Evolutionary conservation across 1,140 invertebrate genomes (phyloP), one percentile per base, ranked within the genome.

Genomic region (Euura saliciscinereae): DNA sequence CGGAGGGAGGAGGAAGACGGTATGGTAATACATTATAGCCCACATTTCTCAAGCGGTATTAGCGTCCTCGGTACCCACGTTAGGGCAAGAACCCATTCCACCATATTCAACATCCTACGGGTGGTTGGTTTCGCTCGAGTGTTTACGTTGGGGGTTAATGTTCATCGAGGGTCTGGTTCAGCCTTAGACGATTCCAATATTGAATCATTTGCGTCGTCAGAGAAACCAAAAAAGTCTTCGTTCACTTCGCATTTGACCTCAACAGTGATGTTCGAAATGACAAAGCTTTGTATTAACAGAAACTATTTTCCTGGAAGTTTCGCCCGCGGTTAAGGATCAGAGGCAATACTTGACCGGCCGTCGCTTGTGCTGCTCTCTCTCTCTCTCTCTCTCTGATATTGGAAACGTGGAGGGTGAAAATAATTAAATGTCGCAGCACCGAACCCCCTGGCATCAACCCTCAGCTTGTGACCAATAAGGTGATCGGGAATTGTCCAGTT

Each of bases 321-420:
- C 28, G 51, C 51, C 13, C 51, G 3, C 51, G 51, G 51, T 59
- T n/a, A 8, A 2, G 8, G 6, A 59, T 59, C 51, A n/a, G 51
- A 59, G 51, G 13, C 51, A 59, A 59, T 59, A 59, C 51, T 59
- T 59, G 51, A 59, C 51, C 51, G 51, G 13, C 51, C 51, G 13
- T 28, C 28, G 28, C 28, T 28, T 28, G 28, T 28, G 28, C 28
- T 28, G 51, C 51, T 28, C 28, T 28, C 28, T 28, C 51, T 11
- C 51, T 59, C 46, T 59, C 51, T n/a, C n/a, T n/a, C 51, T 11
- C 51, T 59, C 8, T n/a, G 51, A 59, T 59, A 59, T 59, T 59
- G 51, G 51, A 59, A 59, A 59, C 51, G 51, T 59, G 51, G 51
- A 59, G 51, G 13, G 51, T 59, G 51, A n/a, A 59, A 59, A 59